Evolutionary conservation across 2,888 invertebrate species (phyloP).

Genomic region (Plutella xylostella): DNA sequence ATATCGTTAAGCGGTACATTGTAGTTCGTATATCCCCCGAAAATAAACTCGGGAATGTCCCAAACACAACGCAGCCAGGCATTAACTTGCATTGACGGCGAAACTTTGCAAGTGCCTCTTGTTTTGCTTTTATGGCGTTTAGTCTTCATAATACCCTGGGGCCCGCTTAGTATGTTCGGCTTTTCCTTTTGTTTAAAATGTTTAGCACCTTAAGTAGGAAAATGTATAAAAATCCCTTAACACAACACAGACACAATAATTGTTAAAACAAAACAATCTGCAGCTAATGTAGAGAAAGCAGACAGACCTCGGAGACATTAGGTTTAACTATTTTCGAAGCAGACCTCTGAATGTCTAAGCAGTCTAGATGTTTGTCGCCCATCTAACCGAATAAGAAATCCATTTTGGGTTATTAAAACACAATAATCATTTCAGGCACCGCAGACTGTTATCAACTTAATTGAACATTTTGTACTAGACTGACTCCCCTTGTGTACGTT

Average conservation of each 20-base stretch:
- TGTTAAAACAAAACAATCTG: too few species aligned
- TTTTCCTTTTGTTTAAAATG: too few species aligned
- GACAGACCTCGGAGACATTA: too few species aligned
- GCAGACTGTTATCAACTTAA: conserved; percentile 41
- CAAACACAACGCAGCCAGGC: background rate
- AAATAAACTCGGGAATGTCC: conserved; percentile 4
- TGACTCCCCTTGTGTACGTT: conserved; percentile 8
- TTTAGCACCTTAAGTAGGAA: too few species aligned
- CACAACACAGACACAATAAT: too few species aligned
- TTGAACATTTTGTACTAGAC: conserved; percentile 48
- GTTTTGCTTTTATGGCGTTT: too few species aligned
- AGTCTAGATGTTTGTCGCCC: conserved; percentile 19
- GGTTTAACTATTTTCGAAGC: too few species aligned
- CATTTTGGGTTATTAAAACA: conserved; percentile 57
- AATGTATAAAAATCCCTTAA: background rate
- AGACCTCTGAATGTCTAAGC: too few species aligned
- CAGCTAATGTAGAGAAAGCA: too few species aligned
- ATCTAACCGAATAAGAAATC: conserved; percentile 38
- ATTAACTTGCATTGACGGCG: conserved; percentile 13
- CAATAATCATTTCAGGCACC: conserved; percentile 33
- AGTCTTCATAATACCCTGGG: too few species aligned
- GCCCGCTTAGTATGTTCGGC: too few species aligned
- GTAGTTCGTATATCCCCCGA: conserved; percentile 29
- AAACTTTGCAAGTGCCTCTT: background rate
- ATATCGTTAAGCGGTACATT: conserved; percentile 47